Evolutionary conservation across 2,113 vertebrate species (phyloP), one percentile per base, ranked within the genome.

Genomic region (Pomatostomus ruficeps): DNA sequence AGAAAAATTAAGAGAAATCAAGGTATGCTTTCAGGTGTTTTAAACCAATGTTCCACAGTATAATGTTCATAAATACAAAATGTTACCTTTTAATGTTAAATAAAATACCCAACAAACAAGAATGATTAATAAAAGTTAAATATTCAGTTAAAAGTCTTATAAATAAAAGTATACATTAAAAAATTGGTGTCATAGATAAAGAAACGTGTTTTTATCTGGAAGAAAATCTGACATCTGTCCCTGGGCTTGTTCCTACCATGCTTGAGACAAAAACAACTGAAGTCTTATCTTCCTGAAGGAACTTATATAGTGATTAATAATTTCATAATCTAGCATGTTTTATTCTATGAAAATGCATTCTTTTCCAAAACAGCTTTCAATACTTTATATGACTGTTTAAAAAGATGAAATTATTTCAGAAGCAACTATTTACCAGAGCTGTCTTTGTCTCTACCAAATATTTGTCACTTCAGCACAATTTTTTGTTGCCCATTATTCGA

Each of bases 341-440:
- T 33, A 59, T 1, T 35, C 5, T 23, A 25, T n/a, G 19, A 40
- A 80, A 73, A 77, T 14, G 36, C 10, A 81, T 7, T 48, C 36
- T 45, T 66, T 70, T 38, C 46, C 54, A 57, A 84, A 84, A 11
- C 1, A 70, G 11, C 3, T 58, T 57, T 77, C 29, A 70, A 22
- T 52, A 74, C 19, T 62, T 17, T 17, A 20, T 31, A 21, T 55
- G 21, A 52, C 12, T 25, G 2, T 42, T 89, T 48, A 36, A 71
- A 86, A 87, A 58, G 11, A 54, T 33, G 1, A 54, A 81, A 83
- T 61, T 2, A 51, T 5, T 75, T 40, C 36, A 72, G 61, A 75
- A 68, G 2, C 2, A 72, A 40, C 65, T 48, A n/a, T 68, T 77
- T 36, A 36, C 9, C 18, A 48, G 28, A 0, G 0, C 4, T 75